Conservation (phyloP, 1,140 invertebrate genomes). For the Drosophila lacertosa region DNA sequence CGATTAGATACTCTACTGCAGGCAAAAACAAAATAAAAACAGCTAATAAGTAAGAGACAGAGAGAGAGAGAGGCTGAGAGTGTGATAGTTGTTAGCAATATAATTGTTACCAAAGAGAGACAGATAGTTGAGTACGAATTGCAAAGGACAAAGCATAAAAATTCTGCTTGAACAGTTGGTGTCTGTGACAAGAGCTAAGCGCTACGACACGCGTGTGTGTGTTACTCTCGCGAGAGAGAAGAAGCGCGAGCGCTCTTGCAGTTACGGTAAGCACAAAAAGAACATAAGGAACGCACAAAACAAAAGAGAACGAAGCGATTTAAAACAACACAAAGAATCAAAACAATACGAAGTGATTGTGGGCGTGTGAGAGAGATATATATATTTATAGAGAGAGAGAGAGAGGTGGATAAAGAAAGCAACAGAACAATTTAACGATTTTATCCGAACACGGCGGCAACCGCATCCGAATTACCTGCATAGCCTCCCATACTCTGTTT, state of each 20-base stretch:
- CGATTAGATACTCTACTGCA: conserved; percentile 20
- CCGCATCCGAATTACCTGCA: conserved; percentile 71
- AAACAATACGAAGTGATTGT: background rate
- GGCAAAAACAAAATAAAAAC: conserved; percentile 7
- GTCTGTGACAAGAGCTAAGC: conserved; percentile 16
- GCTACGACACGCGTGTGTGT: background rate
- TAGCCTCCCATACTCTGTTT: conserved; percentile 80
- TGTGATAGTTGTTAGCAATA: conserved; percentile 13
- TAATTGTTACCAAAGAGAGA: conserved; percentile 14
- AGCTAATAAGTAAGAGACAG: too few species aligned
- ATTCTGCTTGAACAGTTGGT: background rate
- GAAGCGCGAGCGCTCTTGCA: background rate
- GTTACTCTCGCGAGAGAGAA: conserved; percentile 13
- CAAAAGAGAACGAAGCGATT: conserved; percentile 5
- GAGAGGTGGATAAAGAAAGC: conserved; percentile 1
- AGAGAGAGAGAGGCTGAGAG: background rate
- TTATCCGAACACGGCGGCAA: conserved; percentile 19
- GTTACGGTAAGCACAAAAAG: conserved; percentile 1
- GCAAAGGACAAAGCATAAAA: conserved; percentile 6
- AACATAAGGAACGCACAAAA: conserved; percentile 8
- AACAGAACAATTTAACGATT: conserved; percentile 33
- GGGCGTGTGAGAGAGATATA: background rate
- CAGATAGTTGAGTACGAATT: background rate
- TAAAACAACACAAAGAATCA: background rate
- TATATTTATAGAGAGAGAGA: background rate